Evolutionary conservation across 2,888 invertebrate species (phyloP), one percentile per base, ranked within the genome.

Genomic region (Cheilosia impressa): DNA sequence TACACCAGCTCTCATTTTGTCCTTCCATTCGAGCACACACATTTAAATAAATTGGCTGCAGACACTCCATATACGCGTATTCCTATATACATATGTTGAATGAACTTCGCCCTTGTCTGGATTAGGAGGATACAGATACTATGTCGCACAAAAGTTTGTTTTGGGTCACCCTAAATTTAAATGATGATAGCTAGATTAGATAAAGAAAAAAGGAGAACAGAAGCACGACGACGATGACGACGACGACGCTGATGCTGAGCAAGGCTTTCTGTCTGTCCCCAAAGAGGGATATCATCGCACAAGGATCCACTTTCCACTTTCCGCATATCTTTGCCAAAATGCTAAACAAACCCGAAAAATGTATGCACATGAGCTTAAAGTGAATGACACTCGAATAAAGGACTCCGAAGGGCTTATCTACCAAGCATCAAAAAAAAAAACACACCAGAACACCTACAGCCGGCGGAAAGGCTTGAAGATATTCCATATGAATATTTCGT

Each of bases 21-120:
- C 10, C 53, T 62, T 47, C 58, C 53, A 52, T 69, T 1, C 10
- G 52, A 68, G 76, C 76, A 72, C 45, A 82, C 76, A 72, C 65
- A 82, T 82, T 72, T 62, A 72, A 82, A 82, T 82, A 82, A 82
- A 82, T 82, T 77, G 77, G 72, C 77, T 82, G 66, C 82, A 82
- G 77, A 77, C 82, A 82, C 77, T 77, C 62, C 41, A 76, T 63
- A 58, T 22, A 60, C 43, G 38, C 27, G 24, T 27, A 55, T n/a
- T n/a, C n/a, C n/a, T 17, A 2, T 17, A 50, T 5, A 41, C 27
- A 34, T 22, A 60, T 19, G 60, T 43, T 52, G 69, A 62, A 79
- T 79, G 75, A 79, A 69, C 83, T 79, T 84, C 79, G 41, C 57
- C 73, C 79, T 71, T 75, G 69, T 75, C 78, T 69, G 75, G 73